Evolutionary conservation across 2,797 vertebrate species (phyloP), one percentile per base, ranked within the genome.

Genomic region (Rhodeus uyekii): DNA sequence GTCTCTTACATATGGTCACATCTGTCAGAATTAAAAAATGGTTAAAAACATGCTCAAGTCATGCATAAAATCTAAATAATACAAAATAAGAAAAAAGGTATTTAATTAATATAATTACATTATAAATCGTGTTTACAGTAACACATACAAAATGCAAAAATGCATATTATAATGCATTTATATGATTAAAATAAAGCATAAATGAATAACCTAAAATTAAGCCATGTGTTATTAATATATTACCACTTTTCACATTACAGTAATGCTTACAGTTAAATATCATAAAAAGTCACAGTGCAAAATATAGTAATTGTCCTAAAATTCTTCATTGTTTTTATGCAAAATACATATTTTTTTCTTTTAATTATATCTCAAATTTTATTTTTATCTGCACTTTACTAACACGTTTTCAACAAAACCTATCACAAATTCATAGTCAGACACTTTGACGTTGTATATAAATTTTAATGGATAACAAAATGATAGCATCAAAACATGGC

Each of bases 401-500:
- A 22, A 48, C 7, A 27, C 34, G 6, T 65, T 75, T 61, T 2
- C 9, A 18, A n/a, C 7, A 8, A 68, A 39, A 42, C 19, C 65
- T 9, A 44, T 85, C 53, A 84, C 64, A 84, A 80, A 87, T 42
- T 73, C 48, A 88, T 87, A 82, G 85, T 86, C 81, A 82, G 86
- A 87, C 34, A 84, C 46, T 82, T 86, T 65, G 42, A 90, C 91
- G 86, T 84, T 96, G 94, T 95, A 92, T 96, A 97, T 89, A 98
- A 98, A 98, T 90, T 90, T 96, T 98, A 98, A 98, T 98, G 96
- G 94, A 91, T 96, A 96, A 95, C 95, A 97, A 98, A 98, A 96
- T 94, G 93, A 96, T 95, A 94, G 91, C 94, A 93, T 95, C 93
- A 94, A 95, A 95, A 96, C 94, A 95, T 93, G 86, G 90, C 90